phyloP scores from a whole-genome alignment of 2,797 vertebrate genomes.

The Acipenser ruthenus region DNA sequence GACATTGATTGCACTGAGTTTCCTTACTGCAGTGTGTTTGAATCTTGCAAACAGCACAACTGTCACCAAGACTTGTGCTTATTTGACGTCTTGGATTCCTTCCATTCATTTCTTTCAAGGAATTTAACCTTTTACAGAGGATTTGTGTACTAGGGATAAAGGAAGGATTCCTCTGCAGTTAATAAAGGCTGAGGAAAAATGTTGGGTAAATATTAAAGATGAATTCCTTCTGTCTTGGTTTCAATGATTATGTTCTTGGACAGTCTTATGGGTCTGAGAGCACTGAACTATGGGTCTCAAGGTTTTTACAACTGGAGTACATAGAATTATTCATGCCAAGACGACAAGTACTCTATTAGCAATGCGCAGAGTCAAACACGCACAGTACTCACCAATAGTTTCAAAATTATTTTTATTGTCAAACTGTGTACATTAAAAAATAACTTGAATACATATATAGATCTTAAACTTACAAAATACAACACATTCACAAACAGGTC shows the following conservation, averaged over 20 bases:
- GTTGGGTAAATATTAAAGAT: background rate
- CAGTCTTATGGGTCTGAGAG: background rate
- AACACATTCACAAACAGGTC: constrained; percentile 21
- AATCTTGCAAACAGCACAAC: background rate
- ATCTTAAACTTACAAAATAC: constrained; percentile 26
- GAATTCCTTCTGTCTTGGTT: background rate
- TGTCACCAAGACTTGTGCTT: background rate
- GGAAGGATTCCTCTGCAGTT: background rate
- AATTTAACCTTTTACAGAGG: background rate
- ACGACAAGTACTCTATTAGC: too few species aligned
- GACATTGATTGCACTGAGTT: constrained; percentile 41
- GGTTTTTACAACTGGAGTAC: too few species aligned
- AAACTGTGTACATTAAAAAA: constrained; percentile 49
- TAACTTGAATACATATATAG: constrained; percentile 37
- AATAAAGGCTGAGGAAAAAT: background rate
- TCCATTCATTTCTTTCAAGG: background rate
- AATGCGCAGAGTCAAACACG: too few species aligned
- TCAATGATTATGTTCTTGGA: background rate
- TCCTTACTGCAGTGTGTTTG: background rate
- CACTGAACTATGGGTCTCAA: background rate
- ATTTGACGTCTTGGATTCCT: background rate
- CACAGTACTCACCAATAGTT: too few species aligned
- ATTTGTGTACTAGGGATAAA: background rate
- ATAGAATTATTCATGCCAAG: too few species aligned
- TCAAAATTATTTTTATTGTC: constrained; percentile 41